These are phyloP conservation scores for Acronicta aceris DNA, from an alignment of 2,888 invertebrate genomes.

Conservation along the genomic window DNA sequence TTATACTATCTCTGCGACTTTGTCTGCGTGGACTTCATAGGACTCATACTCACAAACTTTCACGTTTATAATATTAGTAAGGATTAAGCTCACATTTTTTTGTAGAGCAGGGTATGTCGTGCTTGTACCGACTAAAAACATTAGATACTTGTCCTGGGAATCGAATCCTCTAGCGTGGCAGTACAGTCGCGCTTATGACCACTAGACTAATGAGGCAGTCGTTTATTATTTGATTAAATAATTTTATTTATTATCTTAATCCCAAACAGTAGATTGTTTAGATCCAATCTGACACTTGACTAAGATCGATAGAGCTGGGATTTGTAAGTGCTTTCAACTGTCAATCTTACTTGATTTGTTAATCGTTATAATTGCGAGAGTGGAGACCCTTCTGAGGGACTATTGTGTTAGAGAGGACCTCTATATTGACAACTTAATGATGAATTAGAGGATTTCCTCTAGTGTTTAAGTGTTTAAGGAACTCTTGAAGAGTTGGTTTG, in stretches of 20 bases:
- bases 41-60: no score
- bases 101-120: no score
- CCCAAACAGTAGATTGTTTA: constrained; percentile 37
- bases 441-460: constrained; percentile 24
- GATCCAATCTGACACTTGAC: constrained; percentile 22
- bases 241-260: constrained; percentile 14
- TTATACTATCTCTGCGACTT: no score
- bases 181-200: no score
- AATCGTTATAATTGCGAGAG: constrained; percentile 41
- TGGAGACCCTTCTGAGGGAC: constrained; percentile 7
- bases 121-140: no score
- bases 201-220: no score
- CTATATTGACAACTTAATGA: constrained; percentile 29
- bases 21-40: no score
- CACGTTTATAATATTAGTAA: no score
- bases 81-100: no score
- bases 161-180: no score
- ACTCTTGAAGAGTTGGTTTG: constrained; percentile 23
- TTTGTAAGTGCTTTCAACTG: constrained; percentile 25
- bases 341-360: constrained; percentile 49
- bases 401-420: constrained; percentile 35
- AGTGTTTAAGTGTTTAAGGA: constrained; percentile 20
- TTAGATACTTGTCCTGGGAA: no score
- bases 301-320: constrained; percentile 28
- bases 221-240: constrained; percentile 6